Conservation (phyloP, 2,888 invertebrate genomes). For the Coleophora flavipennella region DNA sequence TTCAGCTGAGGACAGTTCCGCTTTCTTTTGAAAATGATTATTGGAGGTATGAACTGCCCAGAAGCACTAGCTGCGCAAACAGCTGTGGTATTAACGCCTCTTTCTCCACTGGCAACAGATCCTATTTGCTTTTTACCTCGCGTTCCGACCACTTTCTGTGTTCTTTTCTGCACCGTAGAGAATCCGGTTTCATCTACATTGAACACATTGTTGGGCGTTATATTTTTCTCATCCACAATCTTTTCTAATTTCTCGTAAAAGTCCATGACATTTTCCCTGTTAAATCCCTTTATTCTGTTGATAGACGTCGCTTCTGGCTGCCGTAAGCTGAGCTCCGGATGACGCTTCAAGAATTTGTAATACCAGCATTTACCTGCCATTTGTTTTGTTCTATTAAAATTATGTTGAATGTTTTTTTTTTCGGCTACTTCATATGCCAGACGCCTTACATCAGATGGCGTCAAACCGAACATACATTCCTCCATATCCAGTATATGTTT, state of each 20-base stretch:
- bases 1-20: not conserved
- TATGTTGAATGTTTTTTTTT: constrained; percentile 16
- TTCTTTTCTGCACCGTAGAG: constrained; percentile 10
- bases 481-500: constrained; percentile 14
- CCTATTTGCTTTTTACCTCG: constrained; percentile 11
- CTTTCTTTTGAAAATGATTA: constrained; percentile 3
- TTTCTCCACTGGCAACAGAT: constrained; percentile 9
- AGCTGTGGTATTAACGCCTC: constrained; percentile 3
- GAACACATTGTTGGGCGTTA: constrained; percentile 2
- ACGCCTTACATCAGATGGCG: constrained; percentile 11
- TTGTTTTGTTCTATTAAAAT: constrained; percentile 13
- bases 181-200: constrained; percentile 12
- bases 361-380: constrained; percentile 15
- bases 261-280: constrained; percentile 4
- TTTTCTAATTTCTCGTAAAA: constrained; percentile 4
- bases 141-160: constrained; percentile 10
- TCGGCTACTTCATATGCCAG: constrained; percentile 17
- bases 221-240: constrained; percentile 1
- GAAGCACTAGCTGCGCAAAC: not conserved
- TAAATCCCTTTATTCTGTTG: constrained; percentile 9
- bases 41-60: constrained; percentile 3
- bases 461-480: constrained; percentile 12
- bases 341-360: constrained; percentile 14
- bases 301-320: constrained; percentile 21
- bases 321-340: constrained; percentile 13